Evolutionary conservation across 2,797 vertebrate species (phyloP), one percentile per base, ranked within the genome.

Genomic region (Acestrorhynchus altus): DNA sequence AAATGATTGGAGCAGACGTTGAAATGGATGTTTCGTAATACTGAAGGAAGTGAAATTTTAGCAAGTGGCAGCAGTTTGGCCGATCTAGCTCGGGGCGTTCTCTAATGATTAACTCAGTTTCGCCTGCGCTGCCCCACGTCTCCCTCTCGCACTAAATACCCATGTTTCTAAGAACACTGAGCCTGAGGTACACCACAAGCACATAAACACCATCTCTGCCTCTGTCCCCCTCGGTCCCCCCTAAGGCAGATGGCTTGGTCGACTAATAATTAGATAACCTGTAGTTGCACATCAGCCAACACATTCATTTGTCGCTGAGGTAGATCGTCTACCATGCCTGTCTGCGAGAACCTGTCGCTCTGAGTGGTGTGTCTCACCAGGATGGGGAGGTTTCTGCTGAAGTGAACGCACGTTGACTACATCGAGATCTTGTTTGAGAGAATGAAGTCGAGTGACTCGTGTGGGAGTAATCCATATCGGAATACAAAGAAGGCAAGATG

Each of bases 161-260:
- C 31, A 40, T 47, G 80, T 72, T 69, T 72, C 72, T 75, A 73
- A 77, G 74, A 65, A 69, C 57, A 59, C 18, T 26, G 39, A 24
- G 35, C 39, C 42, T 56, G 31, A 60, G 22, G 66, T 67, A 31
- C 16, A 66, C 47, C 40, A 31, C n/a, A 9, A 59, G 4, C 13
- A 20, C 26, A 40, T 10, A 44, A 46, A 54, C 12, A 6, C 40
- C 31, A 49, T 42, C 46, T 10, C 65, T 28, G 49, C 56, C 22
- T 68, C 67, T 1, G 7, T 56, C 39, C n/a, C 22, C 18, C 60
- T 2, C 0, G 39, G 40, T 4, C 6, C 2, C 65, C 54, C 46
- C n/a, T 39, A 68, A 61, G 56, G 22, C 54, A 69, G 56, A 56
- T 77, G 59, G 56, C 63, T 71, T 72, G 4, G 39, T 35, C n/a